A percentile compares a stretch with the other conserved stretches of the same genome.
Conservation (phyloP, 2,113 vertebrate species). For the Neotragus pygmaeus region DNA sequence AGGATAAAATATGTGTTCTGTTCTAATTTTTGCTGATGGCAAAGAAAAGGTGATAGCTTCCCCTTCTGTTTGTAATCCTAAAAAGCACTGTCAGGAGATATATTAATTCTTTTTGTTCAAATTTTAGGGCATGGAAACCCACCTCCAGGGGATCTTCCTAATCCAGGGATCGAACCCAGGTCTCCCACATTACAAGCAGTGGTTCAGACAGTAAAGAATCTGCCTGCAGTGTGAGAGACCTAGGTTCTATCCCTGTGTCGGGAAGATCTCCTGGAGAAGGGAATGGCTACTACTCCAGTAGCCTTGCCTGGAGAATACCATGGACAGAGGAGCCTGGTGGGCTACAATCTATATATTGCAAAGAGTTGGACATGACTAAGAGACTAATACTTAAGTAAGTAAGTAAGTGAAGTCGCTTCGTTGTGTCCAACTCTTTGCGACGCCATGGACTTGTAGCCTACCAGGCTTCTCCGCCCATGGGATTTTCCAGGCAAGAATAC, state of each 20-base stretch:
- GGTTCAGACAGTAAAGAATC: background rate
- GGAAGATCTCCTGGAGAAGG: background rate
- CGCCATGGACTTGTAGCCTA: too few relatives aligned
- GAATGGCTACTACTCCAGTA: background rate
- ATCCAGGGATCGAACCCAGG: background rate
- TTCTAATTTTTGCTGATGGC: constrained; percentile 22
- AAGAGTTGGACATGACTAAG: too few relatives aligned
- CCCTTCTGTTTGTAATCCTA: background rate
- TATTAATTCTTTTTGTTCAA: background rate
- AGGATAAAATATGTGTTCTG: constrained; percentile 13
- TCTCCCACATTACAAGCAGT: background rate
- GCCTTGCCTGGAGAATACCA: background rate
- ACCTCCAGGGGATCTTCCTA: background rate
- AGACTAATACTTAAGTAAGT: too few relatives aligned
- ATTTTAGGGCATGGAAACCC: background rate
- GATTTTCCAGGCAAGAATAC: too few relatives aligned
- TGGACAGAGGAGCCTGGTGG: too few relatives aligned
- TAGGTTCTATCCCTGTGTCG: background rate
- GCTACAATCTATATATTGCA: too few relatives aligned
- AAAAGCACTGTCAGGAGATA: background rate
- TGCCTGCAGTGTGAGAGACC: background rate
- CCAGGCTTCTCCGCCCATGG: too few relatives aligned
- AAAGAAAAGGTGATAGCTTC: background rate
- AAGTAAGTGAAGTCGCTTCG: too few relatives aligned
- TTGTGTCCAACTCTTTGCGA: too few relatives aligned